Conservation (phyloP, 2,113 vertebrate species). For the Cottus gobio region DNA sequence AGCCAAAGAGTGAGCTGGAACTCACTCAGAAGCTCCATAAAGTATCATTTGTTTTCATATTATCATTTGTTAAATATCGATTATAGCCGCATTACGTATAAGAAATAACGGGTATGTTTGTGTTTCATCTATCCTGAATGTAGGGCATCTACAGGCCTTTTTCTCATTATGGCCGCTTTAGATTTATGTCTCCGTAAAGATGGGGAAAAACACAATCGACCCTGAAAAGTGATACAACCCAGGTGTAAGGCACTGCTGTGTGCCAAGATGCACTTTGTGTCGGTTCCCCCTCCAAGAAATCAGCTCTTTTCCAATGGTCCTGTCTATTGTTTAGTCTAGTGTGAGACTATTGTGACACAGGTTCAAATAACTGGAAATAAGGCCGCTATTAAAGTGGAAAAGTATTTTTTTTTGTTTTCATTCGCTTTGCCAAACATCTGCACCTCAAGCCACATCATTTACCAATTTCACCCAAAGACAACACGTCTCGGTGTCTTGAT, state of each 20-base stretch:
- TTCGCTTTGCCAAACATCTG: constrained; percentile 28
- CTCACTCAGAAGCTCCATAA: neutral
- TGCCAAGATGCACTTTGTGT: constrained; percentile 17
- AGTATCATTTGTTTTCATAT: neutral
- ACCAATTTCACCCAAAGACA: constrained; percentile 38
- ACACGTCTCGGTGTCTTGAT: constrained; percentile 27
- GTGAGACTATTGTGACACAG: constrained; percentile 7
- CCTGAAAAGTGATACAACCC: constrained; percentile 22
- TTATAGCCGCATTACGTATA: neutral
- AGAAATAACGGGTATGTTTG: neutral
- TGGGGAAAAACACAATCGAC: constrained; percentile 4
- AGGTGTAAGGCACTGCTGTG: constrained; percentile 15
- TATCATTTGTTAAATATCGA: neutral
- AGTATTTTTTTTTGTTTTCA: constrained; percentile 3
- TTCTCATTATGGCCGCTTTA: constrained; percentile 29
- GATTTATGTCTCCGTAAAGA: constrained; percentile 37
- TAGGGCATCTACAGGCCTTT: constrained; percentile 7
- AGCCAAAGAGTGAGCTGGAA: neutral
- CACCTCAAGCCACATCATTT: constrained; percentile 34
- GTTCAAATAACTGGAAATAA: constrained; percentile 11
- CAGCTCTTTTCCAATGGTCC: neutral
- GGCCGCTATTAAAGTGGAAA: neutral
- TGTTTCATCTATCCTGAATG: neutral
- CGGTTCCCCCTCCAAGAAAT: neutral
- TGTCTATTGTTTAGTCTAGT: constrained; percentile 7